phyloP scores from a whole-genome alignment of 2,888 invertebrate genomes.

The Magallana nippona region DNA sequence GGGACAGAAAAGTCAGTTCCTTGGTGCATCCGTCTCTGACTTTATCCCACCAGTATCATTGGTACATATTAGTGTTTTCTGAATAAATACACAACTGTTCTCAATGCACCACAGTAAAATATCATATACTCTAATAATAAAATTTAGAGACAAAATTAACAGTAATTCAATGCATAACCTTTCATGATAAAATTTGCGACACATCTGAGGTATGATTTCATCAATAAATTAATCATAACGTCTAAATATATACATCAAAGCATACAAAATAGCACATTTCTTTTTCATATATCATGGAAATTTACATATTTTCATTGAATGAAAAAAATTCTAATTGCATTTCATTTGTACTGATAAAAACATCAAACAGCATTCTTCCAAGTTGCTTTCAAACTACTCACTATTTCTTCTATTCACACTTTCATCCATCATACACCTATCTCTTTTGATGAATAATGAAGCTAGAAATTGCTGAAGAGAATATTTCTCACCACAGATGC shows the following conservation, averaged over 20 bases:
- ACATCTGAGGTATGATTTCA: constrained; percentile 24
- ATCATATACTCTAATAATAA: constrained; percentile 5
- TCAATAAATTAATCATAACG: constrained; percentile 13
- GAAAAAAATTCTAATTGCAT: neutral
- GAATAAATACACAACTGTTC: constrained; percentile 18
- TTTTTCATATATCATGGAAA: neutral
- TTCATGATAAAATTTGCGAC: constrained; percentile 2
- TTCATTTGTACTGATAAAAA: neutral
- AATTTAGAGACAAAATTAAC: constrained; percentile 25
- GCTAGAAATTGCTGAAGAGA: too few species aligned
- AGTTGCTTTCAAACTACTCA: too few species aligned
- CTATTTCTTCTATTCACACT: too few species aligned
- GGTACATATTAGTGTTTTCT: neutral
- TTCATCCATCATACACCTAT: too few species aligned
- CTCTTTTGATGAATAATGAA: too few species aligned
- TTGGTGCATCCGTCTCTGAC: neutral
- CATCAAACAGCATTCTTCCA: too few species aligned
- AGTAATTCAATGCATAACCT: constrained; percentile 21
- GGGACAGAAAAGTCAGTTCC: neutral
- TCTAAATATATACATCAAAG: constrained; percentile 11
- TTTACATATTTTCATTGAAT: neutral
- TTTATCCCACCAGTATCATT: neutral
- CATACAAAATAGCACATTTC: constrained; percentile 4
- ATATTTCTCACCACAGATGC: too few species aligned
- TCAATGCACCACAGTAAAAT: constrained; percentile 29